Evolutionary conservation across 1,140 invertebrate genomes (phyloP), one percentile per base, ranked within the genome.

Genomic region (Ladona fulva): DNA sequence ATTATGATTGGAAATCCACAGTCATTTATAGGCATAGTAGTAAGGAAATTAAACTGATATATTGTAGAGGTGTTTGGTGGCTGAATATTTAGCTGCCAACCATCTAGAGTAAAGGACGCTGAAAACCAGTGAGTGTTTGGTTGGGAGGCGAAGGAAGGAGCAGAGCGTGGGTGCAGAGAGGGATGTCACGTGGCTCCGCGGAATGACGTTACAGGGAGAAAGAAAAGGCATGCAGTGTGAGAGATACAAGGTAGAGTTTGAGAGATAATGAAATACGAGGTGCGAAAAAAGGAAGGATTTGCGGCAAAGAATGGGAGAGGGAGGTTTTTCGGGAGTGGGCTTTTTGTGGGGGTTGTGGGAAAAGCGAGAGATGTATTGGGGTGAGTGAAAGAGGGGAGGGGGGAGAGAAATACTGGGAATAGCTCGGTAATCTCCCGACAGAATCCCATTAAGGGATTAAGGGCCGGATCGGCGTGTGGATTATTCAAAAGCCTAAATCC

Each of bases 381-480:
- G 29, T 37, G 52, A 22, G 52, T 52, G 10, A 19, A 19, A 52
- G 44, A 52, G 44, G 44, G 19, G 19, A 19, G 52, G 52, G n/a
- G 3, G 3, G 52, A 66, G 52, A 22, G 52, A 66, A 66, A 66
- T 66, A 22, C 52, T 19, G 52, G 52, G 52, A 66, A 66, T 66
- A 66, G 52, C 52, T 66, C 52, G 52, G 52, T 66, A 66, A 66
- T 66, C 52, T 66, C 52, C 52, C 52, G 52, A 66, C 52, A 22
- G 52, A 66, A 66, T 66, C 52, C 52, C 52, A 66, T 66, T 66
- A 66, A 66, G 52, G 52, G 52, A 66, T 66, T 66, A 66, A 66
- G 52, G n/a, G 52, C 52, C 52, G 52, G 52, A 66, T 66, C 52
- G 52, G 52, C 16, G 29, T 16, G 52, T 66, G 52, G 52, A 66